Conservation (phyloP, 2,888 invertebrate species). For the Mythimna loreyi region DNA sequence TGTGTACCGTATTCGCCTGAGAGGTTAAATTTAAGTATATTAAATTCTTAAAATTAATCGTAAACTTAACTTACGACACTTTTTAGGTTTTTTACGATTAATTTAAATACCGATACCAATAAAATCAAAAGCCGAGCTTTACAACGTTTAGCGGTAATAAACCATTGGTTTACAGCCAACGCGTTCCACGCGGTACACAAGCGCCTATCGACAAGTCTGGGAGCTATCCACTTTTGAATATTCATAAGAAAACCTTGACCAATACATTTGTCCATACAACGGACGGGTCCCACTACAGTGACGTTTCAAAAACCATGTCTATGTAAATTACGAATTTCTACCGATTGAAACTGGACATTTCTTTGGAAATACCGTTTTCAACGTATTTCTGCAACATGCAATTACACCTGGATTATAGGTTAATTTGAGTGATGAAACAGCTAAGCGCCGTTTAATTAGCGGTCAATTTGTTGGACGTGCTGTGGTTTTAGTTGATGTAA, state of each 20-base stretch:
- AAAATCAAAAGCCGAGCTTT: constrained; percentile 46
- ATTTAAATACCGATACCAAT: constrained; percentile 42
- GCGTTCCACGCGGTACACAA: constrained; percentile 60
- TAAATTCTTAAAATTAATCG: constrained; percentile 35
- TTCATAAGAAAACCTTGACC: constrained; percentile 81
- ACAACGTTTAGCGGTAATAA: constrained; percentile 55
- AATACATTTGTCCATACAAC: constrained; percentile 73
- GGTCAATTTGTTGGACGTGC: constrained; percentile 46
- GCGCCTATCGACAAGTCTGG: constrained; percentile 64
- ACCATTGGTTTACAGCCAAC: constrained; percentile 53
- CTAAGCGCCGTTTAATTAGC: constrained; percentile 59
- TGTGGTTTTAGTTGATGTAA: constrained; percentile 34
- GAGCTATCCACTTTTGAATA: constrained; percentile 72
- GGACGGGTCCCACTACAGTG: constrained; percentile 61
- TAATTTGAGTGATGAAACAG: constrained; percentile 52
- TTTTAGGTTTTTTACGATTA: constrained; percentile 43
- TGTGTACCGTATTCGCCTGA: too few relatives aligned
- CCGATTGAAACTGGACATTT: constrained; percentile 64
- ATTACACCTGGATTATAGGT: constrained; percentile 58
- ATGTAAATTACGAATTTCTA: constrained; percentile 78
- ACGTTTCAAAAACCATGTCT: constrained; percentile 67
- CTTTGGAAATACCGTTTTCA: constrained; percentile 67
- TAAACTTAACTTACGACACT: constrained; percentile 36
- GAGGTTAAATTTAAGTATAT: constrained; percentile 3
- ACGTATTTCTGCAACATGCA: constrained; percentile 50